A percentile compares a stretch with the other conserved stretches of the same genome.
phyloP scores from a whole-genome alignment of 2,888 invertebrate genomes.

The Arge pagana region DNA sequence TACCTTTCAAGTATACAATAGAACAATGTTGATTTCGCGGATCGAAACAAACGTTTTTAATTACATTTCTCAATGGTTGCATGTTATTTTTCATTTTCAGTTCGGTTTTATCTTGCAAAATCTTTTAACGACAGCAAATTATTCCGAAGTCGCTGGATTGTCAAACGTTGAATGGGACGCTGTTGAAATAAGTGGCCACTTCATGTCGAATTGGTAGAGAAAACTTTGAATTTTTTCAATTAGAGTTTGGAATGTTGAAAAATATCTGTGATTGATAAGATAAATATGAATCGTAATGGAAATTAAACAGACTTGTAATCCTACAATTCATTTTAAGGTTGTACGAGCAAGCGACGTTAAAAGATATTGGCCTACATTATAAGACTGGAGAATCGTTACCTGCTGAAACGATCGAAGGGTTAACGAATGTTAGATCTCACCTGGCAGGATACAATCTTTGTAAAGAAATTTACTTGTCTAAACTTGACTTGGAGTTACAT shows the following conservation, averaged over 20 bases:
- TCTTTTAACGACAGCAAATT: constrained; percentile 79
- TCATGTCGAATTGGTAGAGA: constrained; percentile 75
- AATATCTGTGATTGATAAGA: background rate
- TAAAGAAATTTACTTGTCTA: constrained; percentile 78
- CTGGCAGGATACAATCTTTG: constrained; percentile 81
- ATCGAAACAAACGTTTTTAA: constrained; percentile 1
- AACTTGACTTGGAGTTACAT: constrained; percentile 83
- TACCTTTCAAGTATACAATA: constrained; percentile 1
- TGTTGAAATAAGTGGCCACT: constrained; percentile 79
- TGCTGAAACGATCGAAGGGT: constrained; percentile 66
- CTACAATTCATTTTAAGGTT: constrained; percentile 59
- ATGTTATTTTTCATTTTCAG: constrained; percentile 52
- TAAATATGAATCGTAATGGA: background rate
- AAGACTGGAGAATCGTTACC: constrained; percentile 75
- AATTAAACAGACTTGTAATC: too few species aligned
- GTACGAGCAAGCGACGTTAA: constrained; percentile 66
- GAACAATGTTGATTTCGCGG: background rate
- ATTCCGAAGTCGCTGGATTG: constrained; percentile 82
- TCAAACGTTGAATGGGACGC: constrained; percentile 95
- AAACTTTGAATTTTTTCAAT: background rate
- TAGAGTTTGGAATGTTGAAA: background rate
- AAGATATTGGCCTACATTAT: constrained; percentile 74
- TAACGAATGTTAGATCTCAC: constrained; percentile 70
- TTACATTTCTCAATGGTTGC: background rate
- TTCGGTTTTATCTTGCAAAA: constrained; percentile 90